Conservation (phyloP, 2,797 vertebrate genomes). For the Ispidina picta region DNA sequence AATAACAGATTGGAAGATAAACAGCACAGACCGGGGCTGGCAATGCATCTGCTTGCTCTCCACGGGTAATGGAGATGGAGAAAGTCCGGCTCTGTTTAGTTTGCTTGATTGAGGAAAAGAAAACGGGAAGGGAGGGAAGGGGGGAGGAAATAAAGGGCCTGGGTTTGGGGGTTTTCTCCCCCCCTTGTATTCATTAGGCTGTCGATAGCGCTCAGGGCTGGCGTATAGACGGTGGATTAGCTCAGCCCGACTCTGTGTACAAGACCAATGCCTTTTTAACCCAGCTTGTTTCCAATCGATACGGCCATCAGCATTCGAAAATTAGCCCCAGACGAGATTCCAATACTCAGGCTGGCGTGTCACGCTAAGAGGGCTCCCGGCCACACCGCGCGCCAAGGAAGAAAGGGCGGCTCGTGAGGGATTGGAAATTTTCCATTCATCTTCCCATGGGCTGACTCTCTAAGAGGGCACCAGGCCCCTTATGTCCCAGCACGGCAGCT, state of each 20-base stretch:
- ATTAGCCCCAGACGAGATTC: constrained; percentile 81
- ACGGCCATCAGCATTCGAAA: constrained; percentile 81
- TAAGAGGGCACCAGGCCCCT: background rate
- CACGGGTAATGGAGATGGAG: constrained; percentile 6
- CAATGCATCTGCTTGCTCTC: constrained; percentile 31
- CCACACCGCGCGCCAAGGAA: constrained; percentile 33
- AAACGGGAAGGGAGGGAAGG: background rate
- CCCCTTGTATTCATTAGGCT: constrained; percentile 77
- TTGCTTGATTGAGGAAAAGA: constrained; percentile 60
- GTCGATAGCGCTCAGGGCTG: constrained; percentile 73
- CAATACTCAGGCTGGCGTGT: constrained; percentile 68
- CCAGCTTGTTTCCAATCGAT: constrained; percentile 82
- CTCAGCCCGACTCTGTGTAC: constrained; percentile 71
- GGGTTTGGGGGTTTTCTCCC: constrained; percentile 41
- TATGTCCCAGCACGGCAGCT: fast-evolving
- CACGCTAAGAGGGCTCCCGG: constrained; percentile 67
- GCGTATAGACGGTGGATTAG: constrained; percentile 78
- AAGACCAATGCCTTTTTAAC: constrained; percentile 79
- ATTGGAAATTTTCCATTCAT: constrained; percentile 66
- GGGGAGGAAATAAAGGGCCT: background rate
- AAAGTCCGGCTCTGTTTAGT: constrained; percentile 47
- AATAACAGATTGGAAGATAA: constrained; percentile 74
- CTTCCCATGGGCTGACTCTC: background rate
- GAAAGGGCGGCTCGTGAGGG: constrained; percentile 10
- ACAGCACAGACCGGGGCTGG: constrained; percentile 24